Base-by-base conservation (phyloP, 2,797 vertebrate genomes). In the Anolis apletophallus region DNA sequence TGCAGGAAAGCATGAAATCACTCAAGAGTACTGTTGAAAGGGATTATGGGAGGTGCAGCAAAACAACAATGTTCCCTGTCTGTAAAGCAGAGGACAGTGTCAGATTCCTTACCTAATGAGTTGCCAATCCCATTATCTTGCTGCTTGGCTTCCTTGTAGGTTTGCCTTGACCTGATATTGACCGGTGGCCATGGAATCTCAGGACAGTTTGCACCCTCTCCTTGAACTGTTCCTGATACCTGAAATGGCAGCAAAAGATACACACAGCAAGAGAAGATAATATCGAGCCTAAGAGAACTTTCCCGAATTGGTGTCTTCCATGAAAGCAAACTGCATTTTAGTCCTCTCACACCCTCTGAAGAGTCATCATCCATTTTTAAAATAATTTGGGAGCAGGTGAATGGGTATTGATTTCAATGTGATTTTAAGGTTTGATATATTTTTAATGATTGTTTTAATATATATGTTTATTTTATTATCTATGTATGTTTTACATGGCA, bases 61-160 rank as follows among this genome's bases (percentile, higher is more conserved):
- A 17, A 40, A 40, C 71, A 73, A 46, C 1, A 0, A 40, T 12
- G 11, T 12, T 46, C 40, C n/a, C 36, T 10, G 32, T 40, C 36
- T 3, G 1, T 8, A 34, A 40, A 46, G 21, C 1, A 73, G 17
- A 17, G 36, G 32, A 7, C 26, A 61, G 50, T 29, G 1, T 8
- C 14, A 34, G 36, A 12, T 23, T 76, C 13, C 52, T 77, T 87
- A 83, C 80, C 85, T 13, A 57, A n/a, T 50, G 74, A 50, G 36
- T 29, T 34, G 54, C n/a, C 36, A 34, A 59, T 87, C 54, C 64
- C 80, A 61, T 78, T 83, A 57, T 83, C 36, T 32, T 87, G 85
- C 73, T 82, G 73, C 29, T 54, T 52, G 73, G n/a, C 29, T 83
- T 87, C 73, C n/a, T 78, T 87, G 55, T 78, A 82, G 34, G 12